Base-by-base conservation (phyloP, 1,140 invertebrate species). In the Drosophila fuyamai region DNA sequence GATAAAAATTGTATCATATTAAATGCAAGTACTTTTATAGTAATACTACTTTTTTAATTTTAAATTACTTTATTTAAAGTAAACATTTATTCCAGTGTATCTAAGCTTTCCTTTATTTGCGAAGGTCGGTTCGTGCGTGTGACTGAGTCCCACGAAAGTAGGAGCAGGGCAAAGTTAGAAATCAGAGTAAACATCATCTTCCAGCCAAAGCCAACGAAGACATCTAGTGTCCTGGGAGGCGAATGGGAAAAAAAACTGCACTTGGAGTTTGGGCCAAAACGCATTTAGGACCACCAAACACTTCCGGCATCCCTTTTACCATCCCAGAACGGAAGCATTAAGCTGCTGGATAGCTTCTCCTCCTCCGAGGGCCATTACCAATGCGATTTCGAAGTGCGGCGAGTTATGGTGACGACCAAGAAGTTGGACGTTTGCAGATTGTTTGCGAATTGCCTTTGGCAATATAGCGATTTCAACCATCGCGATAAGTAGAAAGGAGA, bases 101-200 rank as follows among this genome's bases (percentile, higher is more conserved):
- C 16, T 29, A 9, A 5, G 4, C 36, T 70, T n/a, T 29, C 10
- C 51, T 58, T 43, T 71, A 71, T 70, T 71, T 71, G 44, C 67
- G 23, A 71, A 58, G 27, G 51, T 71, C 44, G 38, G n/a, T 18
- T 16, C 43, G 50, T 50, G 44, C 46, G 65, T 70, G 51, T 36
- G 63, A 9, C 23, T 18, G 23, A 41, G 43, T 27, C n/a, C 44
- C 43, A 40, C 14, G 61, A 41, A 67, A 70, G 23, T 16, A 12
- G 62, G 55, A 50, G 66, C 55, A 63, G 81, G 40, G 56, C 56
- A 47, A 81, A 74, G 76, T 81, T 70, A 81, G 63, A 81, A 47
- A 73, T 74, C 66, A 75, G 73, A 76, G 78, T 85, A 86, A 86
- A 85, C 78, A 85, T 85, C 76, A 81, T 85, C 81, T 85, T 66